Base-by-base conservation (phyloP, 92 coral and sea anemone species). In the Muricea muricata region DNA sequence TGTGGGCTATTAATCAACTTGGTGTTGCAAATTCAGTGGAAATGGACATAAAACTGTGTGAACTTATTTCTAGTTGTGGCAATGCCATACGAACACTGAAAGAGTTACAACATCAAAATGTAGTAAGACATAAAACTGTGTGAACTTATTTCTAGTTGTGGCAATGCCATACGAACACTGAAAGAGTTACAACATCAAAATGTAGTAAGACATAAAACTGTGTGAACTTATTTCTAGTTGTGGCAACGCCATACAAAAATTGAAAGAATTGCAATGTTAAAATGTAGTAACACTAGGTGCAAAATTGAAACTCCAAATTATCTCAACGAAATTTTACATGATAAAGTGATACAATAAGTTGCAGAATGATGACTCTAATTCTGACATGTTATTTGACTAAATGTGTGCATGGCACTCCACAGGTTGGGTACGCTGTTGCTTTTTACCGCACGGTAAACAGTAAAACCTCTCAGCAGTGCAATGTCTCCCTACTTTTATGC, bases 21-120 rank as follows among this genome's bases (percentile, higher is more conserved):
- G 83, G 83, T 39, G 30, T 5, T 1, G 65, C 48, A 50, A 78
- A 58, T 56, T 78, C 83, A 17, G 71, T 78, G 29, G 83, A 78
- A 58, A 78, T 56, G 70, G 83, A 78, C 54, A 57, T 78, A 20
- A 78, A 78, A 78, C 45, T 78, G 54, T 54, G 83, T 39, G 71
- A 78, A 78, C 72, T 78, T 17, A 78, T 78, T 34, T 57, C 29
- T 12, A 57, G 54, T 57, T 78, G 83, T 57, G 83, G 71, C 31
- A 56, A 78, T n/a, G 83, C 83, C 35, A n/a, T 78, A 40, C 33
- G 45, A 58, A 39, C 71, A n/a, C 29, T 78, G 54, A 78, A 58
- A 18, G 58, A 56, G 6, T 57, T 78, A 30, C 70, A 78, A 34
- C n/a, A 63, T 11, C 30, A 63, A 63, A 28, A n/a, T 63, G 37